Conservation (phyloP, 2,888 invertebrate genomes). For the Noctua janthina region DNA sequence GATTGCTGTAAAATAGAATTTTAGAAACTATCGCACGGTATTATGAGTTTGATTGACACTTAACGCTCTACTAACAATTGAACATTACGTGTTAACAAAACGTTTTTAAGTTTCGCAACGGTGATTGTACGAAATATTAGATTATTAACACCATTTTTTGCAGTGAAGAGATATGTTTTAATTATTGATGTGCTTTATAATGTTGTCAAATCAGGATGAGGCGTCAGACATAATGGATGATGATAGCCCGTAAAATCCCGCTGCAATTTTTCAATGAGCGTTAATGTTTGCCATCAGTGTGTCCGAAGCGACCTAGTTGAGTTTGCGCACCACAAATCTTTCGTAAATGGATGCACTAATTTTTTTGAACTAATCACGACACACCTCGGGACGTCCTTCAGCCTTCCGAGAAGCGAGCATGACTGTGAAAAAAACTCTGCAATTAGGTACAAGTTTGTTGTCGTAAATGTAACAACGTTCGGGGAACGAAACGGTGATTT, state of each 20-base stretch:
- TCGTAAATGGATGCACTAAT: slow-evolving; percentile 77
- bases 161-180: slow-evolving; percentile 44
- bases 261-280: slow-evolving; percentile 79
- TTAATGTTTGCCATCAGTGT: slow-evolving; percentile 73
- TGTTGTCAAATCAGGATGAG: slow-evolving; percentile 61
- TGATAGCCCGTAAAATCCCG: slow-evolving; percentile 71
- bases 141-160: slow-evolving; percentile 38
- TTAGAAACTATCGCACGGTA: slow-evolving; percentile 43
- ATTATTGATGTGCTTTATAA: slow-evolving; percentile 61
- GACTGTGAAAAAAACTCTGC: slow-evolving; percentile 76
- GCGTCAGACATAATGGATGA: slow-evolving; percentile 72
- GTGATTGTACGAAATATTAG: slow-evolving; percentile 20
- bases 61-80: slow-evolving; percentile 55
- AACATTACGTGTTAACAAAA: slow-evolving; percentile 32
- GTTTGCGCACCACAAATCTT: slow-evolving; percentile 77
- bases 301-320: slow-evolving; percentile 81
- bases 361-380: slow-evolving; percentile 76
- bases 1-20: slow-evolving; percentile 30
- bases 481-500: slow-evolving; percentile 76
- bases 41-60: slow-evolving; percentile 53
- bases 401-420: slow-evolving; percentile 84
- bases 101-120: slow-evolving; percentile 23
- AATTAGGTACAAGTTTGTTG: slow-evolving; percentile 81
- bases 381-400: slow-evolving; percentile 80
- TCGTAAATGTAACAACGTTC: slow-evolving; percentile 74